Evolutionary conservation across 2,888 invertebrate species (phyloP).

Genomic region (Ditula angustiorana): DNA sequence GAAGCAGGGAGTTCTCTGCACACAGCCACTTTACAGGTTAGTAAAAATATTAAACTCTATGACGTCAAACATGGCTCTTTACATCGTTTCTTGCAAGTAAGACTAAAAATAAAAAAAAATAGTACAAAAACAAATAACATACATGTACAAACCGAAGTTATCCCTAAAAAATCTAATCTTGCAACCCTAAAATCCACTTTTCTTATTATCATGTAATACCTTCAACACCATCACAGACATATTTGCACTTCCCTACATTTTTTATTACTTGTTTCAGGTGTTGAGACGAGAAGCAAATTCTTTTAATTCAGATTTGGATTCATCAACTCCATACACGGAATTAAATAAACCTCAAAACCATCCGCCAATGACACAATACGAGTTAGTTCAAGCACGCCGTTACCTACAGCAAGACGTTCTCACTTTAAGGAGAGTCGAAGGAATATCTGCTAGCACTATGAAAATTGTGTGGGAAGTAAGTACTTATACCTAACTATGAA

Average conservation of each 20-base stretch:
- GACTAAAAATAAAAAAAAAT: too few relatives aligned
- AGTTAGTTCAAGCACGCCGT: slow-evolving; percentile 91
- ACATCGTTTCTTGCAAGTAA: too few relatives aligned
- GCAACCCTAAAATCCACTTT: too few relatives aligned
- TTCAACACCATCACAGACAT: too few relatives aligned
- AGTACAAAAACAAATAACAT: too few relatives aligned
- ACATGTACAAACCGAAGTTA: too few relatives aligned
- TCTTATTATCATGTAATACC: too few relatives aligned
- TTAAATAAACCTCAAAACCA: slow-evolving; percentile 83
- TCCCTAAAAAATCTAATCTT: too few relatives aligned
- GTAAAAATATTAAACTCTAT: too few relatives aligned
- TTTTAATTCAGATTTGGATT: slow-evolving; percentile 69
- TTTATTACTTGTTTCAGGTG: slow-evolving; percentile 58
- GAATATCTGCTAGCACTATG: slow-evolving; percentile 91
- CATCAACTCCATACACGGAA: slow-evolving; percentile 76
- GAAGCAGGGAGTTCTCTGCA: slow-evolving; percentile 97
- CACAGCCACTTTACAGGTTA: slow-evolving; percentile 93
- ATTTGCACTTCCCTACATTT: too few relatives aligned
- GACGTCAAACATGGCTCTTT: too few relatives aligned
- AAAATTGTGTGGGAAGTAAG: slow-evolving; percentile 93
- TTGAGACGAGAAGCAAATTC: slow-evolving; percentile 78
- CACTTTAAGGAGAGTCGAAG: slow-evolving; percentile 88
- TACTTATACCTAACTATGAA: slow-evolving; percentile 5
- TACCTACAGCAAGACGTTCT: slow-evolving; percentile 92
- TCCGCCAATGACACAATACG: slow-evolving; percentile 89